These are phyloP conservation scores for Temnopleurus reevesii DNA, from an alignment of 53 echinoderm and acorn worm species.

Conservation along the genomic window DNA sequence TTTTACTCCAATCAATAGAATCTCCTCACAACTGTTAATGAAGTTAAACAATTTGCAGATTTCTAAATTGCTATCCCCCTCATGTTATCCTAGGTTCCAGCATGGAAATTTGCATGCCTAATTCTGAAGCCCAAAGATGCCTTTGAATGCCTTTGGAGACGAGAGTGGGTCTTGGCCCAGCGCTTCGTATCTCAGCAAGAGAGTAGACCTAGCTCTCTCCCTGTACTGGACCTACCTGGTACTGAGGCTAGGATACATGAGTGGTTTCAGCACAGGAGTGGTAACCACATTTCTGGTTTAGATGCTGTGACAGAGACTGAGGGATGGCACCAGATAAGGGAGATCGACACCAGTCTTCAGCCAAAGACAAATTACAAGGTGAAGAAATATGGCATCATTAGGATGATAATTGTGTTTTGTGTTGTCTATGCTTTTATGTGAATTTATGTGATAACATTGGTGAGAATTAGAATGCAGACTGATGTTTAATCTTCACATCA, in stretches of 20 bases:
- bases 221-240: conserved; percentile 14
- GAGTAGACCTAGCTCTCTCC: background rate
- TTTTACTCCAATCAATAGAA: too few relatives aligned
- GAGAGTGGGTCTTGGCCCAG: conserved; percentile 68
- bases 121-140: conserved; percentile 50
- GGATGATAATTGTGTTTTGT: too few relatives aligned
- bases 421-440: too few relatives aligned
- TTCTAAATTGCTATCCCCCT: too few relatives aligned
- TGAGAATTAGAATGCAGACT: too few relatives aligned
- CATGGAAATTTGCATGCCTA: conserved; percentile 65
- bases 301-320: conserved; percentile 29
- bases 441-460: too few relatives aligned
- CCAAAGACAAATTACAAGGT: conserved; percentile 69
- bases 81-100: conserved; percentile 39
- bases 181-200: background rate
- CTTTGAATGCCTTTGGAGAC: conserved; percentile 53
- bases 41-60: too few relatives aligned
- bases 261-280: conserved; percentile 57
- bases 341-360: conserved; percentile 24
- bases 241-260: conserved; percentile 49
- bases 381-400: background rate
- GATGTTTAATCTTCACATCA: too few relatives aligned
- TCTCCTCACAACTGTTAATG: too few relatives aligned
- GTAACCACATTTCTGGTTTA: background rate
- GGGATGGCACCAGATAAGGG: conserved; percentile 48